These are phyloP conservation scores for Tor tambroides DNA, from an alignment of 2,113 vertebrate genomes.

Conservation along the genomic window DNA sequence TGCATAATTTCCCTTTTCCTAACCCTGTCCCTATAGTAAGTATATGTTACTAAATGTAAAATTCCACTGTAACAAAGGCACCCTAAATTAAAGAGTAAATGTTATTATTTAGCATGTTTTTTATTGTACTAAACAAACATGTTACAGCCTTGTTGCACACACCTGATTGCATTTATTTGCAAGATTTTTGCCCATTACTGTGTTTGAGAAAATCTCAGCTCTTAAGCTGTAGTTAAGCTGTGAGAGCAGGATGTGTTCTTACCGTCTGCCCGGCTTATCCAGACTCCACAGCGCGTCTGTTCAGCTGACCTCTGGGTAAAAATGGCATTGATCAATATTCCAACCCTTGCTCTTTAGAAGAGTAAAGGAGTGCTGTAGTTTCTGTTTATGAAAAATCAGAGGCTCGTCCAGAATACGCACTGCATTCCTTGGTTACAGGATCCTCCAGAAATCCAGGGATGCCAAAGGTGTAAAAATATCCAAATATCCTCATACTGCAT, in stretches of 20 bases:
- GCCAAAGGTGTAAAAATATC: constrained; percentile 32
- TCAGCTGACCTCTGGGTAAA: constrained; percentile 53
- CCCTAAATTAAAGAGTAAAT: too few relatives aligned
- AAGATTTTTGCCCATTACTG: background rate
- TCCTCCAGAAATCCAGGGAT: constrained; percentile 44
- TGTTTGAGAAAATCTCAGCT: constrained; percentile 17
- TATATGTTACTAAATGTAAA: too few relatives aligned
- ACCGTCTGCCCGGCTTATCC: constrained; percentile 64
- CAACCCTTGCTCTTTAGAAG: constrained; percentile 9
- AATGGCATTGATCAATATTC: constrained; percentile 58
- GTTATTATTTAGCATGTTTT: background rate
- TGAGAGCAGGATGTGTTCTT: constrained; percentile 56
- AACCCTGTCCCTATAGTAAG: too few relatives aligned
- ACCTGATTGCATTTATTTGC: background rate
- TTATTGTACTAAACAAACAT: background rate
- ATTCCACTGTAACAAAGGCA: too few relatives aligned
- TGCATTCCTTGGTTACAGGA: constrained; percentile 42
- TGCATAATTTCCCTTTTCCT: too few relatives aligned
- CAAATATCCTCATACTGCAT: constrained; percentile 43
- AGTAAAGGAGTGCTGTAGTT: background rate
- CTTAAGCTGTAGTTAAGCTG: constrained; percentile 51
- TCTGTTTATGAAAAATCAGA: background rate
- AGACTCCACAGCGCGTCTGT: constrained; percentile 53
- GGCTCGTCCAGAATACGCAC: background rate
- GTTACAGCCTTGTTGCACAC: background rate